Base-by-base conservation (phyloP, 2,888 invertebrate genomes). In the Drosophila greeni region DNA sequence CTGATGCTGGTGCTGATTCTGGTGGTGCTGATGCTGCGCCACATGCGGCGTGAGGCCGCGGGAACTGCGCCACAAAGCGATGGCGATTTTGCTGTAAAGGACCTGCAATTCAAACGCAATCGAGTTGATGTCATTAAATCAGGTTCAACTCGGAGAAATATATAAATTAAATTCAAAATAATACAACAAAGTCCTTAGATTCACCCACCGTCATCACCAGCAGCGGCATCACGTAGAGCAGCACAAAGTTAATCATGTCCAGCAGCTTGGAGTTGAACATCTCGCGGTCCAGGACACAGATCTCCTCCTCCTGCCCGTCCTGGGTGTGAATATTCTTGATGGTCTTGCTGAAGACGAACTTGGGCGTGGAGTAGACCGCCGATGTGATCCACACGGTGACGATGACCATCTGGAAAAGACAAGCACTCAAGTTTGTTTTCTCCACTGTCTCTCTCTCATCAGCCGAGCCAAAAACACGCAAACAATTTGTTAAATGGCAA, bases 61-160 rank as follows among this genome's bases (percentile, higher is more conserved):
- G 1, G 93, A 93, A 78, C 94, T 94, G 89, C 91, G 92, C 96
- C 96, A 97, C 37, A 97, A 89, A 0, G 94, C 94, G 24, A 95
- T 91, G 4, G 95, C 96, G 58, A 97, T 96, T 80, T 94, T 92
- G 34, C 94, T 94, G 87, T 97, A 97, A 34, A 96, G 90, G 39
- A 94, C 91, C 93, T 93, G 87, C 29, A 52, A 52, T n/a, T 14
- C 33, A 40, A 64, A 34, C 5, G 40, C 8, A 29, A n/a, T 52
- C 18, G 33, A 16, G 29, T 12, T 40, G 37, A 29, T 36, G 29
- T 34, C 34, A 42, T 52, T 42, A n/a, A n/a, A n/a, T n/a, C n/a
- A n/a, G n/a, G n/a, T n/a, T n/a, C n/a, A n/a, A n/a, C n/a, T n/a
- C n/a, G n/a, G n/a, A n/a, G n/a, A n/a, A n/a, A n/a, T n/a, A n/a